These are phyloP conservation scores for Seira sanloemensis DNA, from an alignment of 2,888 invertebrate species.

Conservation along the genomic window DNA sequence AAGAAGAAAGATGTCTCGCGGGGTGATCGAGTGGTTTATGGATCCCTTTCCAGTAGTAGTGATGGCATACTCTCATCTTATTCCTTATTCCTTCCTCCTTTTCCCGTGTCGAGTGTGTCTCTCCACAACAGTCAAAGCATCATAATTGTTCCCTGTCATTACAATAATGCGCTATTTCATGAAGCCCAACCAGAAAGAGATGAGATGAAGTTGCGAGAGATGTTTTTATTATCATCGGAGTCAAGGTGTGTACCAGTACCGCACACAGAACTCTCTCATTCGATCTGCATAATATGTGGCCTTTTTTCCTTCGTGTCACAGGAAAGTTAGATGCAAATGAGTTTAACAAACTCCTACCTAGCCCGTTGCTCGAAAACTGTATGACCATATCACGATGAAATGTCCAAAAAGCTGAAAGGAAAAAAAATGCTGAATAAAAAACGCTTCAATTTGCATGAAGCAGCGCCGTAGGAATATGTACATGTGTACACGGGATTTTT, in stretches of 20 bases:
- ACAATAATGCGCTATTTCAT: conserved; percentile 22
- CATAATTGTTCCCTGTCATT: not conserved
- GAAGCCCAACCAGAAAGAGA: not conserved
- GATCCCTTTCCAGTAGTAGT: conserved; percentile 8
- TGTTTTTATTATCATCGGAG: conserved; percentile 26
- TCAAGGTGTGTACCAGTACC: conserved; percentile 27
- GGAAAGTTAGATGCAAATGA: no score
- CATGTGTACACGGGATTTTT: no score
- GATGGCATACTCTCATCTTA: conserved; percentile 3
- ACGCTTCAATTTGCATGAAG: no score
- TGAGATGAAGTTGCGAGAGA: conserved; percentile 26
- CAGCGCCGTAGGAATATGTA: no score
- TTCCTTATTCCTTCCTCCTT: no score
- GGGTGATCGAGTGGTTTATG: conserved; percentile 33
- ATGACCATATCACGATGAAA: no score
- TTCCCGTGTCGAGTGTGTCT: no score
- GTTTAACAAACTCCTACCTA: not conserved
- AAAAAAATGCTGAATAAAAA: no score
- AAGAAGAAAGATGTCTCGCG: not conserved
- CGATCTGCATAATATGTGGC: no score
- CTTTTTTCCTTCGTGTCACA: no score
- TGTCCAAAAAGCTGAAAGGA: no score
- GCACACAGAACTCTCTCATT: not conserved
- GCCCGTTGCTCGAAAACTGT: not conserved
- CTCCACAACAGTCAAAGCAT: no score